A percentile compares a stretch with the other conserved stretches of the same genome.
Conservation (phyloP, 37 sponge, comb jelly and placozoan genomes). For the Chondrilla cf. caribensis region DNA sequence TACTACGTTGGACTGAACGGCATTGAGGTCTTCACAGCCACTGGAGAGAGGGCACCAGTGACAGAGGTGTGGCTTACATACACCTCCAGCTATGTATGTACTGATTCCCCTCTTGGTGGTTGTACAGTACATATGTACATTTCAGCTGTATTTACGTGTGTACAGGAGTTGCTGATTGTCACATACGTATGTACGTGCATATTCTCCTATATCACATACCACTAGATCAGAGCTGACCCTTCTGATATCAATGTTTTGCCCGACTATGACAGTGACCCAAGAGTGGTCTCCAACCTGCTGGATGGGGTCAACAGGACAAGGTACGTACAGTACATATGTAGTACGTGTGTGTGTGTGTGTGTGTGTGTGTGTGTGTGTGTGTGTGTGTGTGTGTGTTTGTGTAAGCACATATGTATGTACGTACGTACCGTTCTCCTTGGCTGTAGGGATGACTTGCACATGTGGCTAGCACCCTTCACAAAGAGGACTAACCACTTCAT, state of each 20-base stretch:
- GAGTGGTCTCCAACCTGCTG: constrained; percentile 84
- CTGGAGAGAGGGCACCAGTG: constrained; percentile 56
- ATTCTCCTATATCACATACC: background rate
- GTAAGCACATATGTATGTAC: background rate
- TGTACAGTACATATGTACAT: background rate
- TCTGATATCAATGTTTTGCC: constrained; percentile 92
- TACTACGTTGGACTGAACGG: constrained; percentile 96
- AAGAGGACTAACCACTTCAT: constrained; percentile 74
- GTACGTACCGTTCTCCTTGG: background rate
- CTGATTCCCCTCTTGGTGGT: background rate
- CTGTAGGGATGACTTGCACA: constrained; percentile 97
- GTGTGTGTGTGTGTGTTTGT: constrained; percentile 16
- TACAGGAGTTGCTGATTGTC: background rate
- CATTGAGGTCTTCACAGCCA: constrained; percentile 81
- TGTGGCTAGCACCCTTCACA: constrained; percentile 97
- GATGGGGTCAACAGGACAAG: constrained; percentile 89
- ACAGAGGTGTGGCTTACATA: constrained; percentile 43
- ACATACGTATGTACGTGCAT: background rate
- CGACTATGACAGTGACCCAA: constrained; percentile 83
- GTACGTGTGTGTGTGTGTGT: constrained; percentile 7
- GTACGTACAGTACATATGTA: too few relatives aligned
- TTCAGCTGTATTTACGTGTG: background rate
- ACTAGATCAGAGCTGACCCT: constrained; percentile 89
- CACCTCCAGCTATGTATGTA: background rate
- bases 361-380: background rate